Base-by-base conservation (phyloP, 2,797 vertebrate species). In the Geotrypetes seraphini region DNA sequence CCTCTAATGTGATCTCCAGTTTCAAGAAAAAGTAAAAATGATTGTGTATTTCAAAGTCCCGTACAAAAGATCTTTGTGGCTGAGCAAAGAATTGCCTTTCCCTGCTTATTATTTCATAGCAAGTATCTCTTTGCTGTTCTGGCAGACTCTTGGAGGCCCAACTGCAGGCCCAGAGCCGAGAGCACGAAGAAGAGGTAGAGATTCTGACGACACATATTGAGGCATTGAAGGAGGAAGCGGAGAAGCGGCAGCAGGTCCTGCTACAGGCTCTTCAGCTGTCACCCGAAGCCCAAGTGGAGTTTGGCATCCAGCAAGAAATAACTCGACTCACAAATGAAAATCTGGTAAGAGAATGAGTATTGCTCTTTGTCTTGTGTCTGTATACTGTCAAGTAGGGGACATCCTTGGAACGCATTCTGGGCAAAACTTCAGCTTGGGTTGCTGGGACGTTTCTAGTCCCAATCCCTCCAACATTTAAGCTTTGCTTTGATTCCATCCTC, bases 311-410 rank as follows among this genome's bases (percentile, higher is more conserved):
- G 66, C 88, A 88, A 49, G 92, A 97, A 69, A 84, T 97, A 42
- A 90, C 88, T 0, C 79, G 91, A 5, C 90, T 98, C 45, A 95
- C 92, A 51, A 87, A 84, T 7, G 92, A 97, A 63, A 97, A 97
- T 55, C 81, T 98, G 88, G 95, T 98, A 68, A 85, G 84, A 18
- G 2, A 2, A 5, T 15, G 1, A 3, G 10, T 7, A 22, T 10
- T 33, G 15, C 7, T n/a, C 1, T 2, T 5, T 19, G 1, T 7
- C 10, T 16, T 16, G 13, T n/a, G n/a, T n/a, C n/a, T n/a, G n/a
- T n/a, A 16, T 5, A 1, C 0, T 3, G 3, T 5, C 3, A 21
- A 22, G 25, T 3, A 28, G 14, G 15, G 26, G 9, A 7, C 5
- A 7, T 7, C n/a, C n/a, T n/a, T n/a, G n/a, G n/a, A n/a, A n/a